A percentile compares a stretch with the other conserved stretches of the same genome.
These are phyloP conservation scores for roundworm (Caenorhabditis elegans) DNA, from an alignment of 1,140 invertebrate species.

Conservation along the genomic window WBcel235 BX284606.5:9480501-9481000, in stretches of 20 bases:
- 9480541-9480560: too few species aligned
- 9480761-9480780: constrained; percentile 11
- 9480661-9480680: constrained; percentile 24
- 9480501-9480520: too few species aligned
- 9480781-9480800: not conserved
- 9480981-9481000: not conserved
- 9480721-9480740: constrained; percentile 27
- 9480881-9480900: constrained; percentile 2
- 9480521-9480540: too few species aligned
- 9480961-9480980: not conserved
- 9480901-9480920: constrained; percentile 11
- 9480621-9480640: too few species aligned
- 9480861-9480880: constrained; percentile 20
- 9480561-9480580: too few species aligned
- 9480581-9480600: too few species aligned
- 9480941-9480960: not conserved
- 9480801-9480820: constrained; percentile 23
- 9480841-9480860: constrained; percentile 26
- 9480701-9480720: not conserved
- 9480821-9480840: constrained; percentile 12
- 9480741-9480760: constrained; percentile 9
- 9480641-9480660: constrained; percentile 13
- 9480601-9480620: too few species aligned
- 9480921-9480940: not conserved
- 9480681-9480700: constrained; percentile 14